phyloP scores from a whole-genome alignment of 1,140 invertebrate species.

The Pseudoatta argentina region DNA sequence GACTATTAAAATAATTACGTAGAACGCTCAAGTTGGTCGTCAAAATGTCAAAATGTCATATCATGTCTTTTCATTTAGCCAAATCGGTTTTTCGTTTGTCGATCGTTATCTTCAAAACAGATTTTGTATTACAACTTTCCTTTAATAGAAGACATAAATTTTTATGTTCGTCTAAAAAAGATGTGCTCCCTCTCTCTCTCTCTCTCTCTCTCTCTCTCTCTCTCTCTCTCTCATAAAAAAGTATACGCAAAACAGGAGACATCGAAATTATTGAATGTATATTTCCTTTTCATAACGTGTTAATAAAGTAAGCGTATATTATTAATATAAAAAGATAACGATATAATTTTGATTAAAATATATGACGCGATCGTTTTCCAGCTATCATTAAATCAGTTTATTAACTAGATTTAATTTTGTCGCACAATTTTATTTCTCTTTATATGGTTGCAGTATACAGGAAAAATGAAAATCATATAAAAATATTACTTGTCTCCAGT shows the following conservation, averaged over 20 bases:
- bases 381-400: neutral
- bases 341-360: conserved; percentile 6
- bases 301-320: conserved; percentile 11
- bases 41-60: too few relatives aligned
- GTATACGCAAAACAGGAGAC: conserved; percentile 34
- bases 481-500: neutral
- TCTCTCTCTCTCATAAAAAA: conserved; percentile 1
- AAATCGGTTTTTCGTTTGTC: neutral
- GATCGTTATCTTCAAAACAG: neutral
- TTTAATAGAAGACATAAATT: conserved; percentile 37
- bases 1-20: too few relatives aligned
- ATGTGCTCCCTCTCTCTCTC: too few relatives aligned
- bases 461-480: conserved; percentile 3
- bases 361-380: conserved; percentile 13
- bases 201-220: too few relatives aligned
- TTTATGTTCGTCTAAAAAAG: conserved; percentile 35
- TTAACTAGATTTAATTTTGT: conserved; percentile 25
- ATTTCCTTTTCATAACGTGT: neutral
- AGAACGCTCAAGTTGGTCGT: too few relatives aligned
- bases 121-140: conserved; percentile 15
- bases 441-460: too few relatives aligned
- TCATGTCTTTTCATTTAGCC: too few relatives aligned
- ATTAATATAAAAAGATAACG: conserved; percentile 9
- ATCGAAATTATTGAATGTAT: conserved; percentile 1
- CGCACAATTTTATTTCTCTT: neutral